phyloP scores from a whole-genome alignment of 53 echinoderm and acorn worm genomes.

The Echinometra lucunter region DNA sequence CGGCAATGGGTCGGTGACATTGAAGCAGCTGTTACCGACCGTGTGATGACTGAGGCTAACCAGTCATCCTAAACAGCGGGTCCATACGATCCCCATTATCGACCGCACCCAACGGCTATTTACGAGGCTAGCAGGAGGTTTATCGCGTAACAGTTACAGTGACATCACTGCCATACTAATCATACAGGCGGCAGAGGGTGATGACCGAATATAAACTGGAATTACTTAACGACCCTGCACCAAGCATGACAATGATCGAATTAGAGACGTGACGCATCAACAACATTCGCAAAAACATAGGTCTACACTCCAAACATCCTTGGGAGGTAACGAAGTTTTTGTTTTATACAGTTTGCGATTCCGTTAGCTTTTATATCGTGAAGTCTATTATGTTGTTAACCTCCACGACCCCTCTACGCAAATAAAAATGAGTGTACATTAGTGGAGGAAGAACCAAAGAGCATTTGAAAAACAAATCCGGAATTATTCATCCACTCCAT shows the following conservation, averaged over 20 bases:
- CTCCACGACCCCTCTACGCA: no score
- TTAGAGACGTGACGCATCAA: not conserved
- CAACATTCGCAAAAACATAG: not conserved
- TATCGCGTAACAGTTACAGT: not conserved
- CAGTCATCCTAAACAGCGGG: constrained; percentile 44
- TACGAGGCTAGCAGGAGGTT: constrained; percentile 31
- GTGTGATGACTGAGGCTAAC: constrained; percentile 22
- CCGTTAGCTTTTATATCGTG: no score
- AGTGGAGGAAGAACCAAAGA: no score
- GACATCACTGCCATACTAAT: not conserved
- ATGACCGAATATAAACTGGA: constrained; percentile 28
- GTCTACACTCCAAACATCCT: not conserved
- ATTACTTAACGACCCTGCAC: not conserved
- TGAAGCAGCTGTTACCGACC: constrained; percentile 13
- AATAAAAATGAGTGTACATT: no score
- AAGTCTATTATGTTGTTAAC: no score
- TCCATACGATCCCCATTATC: constrained; percentile 41
- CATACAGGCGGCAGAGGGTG: constrained; percentile 16
- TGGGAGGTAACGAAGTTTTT: no score
- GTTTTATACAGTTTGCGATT: no score
- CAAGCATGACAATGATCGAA: not conserved
- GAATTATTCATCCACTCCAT: no score
- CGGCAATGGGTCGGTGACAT: constrained; percentile 52
- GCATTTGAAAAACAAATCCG: no score
- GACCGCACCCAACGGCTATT: constrained; percentile 45